Conservation (phyloP, 2,113 vertebrate species). For the Scophthalmus maximus region DNA sequence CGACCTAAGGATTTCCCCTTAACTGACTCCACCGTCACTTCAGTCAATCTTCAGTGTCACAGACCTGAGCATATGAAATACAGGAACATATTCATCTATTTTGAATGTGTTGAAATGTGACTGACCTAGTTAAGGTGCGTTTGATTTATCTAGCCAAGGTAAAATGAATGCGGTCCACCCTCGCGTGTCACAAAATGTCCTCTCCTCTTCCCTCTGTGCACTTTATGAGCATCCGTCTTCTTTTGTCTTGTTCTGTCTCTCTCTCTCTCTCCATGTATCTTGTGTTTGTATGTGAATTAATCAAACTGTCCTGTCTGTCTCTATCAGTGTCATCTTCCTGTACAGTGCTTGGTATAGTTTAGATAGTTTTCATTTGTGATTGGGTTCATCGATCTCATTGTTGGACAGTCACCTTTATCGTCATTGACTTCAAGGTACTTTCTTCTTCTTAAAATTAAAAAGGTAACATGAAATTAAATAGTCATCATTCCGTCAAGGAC, state of each 20-base stretch:
- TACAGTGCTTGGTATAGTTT: too few relatives aligned
- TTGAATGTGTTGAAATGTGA: conserved; percentile 67
- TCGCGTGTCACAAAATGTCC: conserved; percentile 31
- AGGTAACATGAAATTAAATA: too few relatives aligned
- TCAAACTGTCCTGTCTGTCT: background rate
- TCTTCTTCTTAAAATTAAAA: too few relatives aligned
- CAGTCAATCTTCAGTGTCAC: too few relatives aligned
- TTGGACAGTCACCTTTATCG: too few relatives aligned
- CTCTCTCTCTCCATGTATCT: background rate
- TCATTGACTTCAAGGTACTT: too few relatives aligned
- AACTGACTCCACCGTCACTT: background rate
- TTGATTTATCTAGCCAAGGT: conserved; percentile 63
- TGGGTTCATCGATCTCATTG: too few relatives aligned
- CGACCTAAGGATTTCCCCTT: background rate
- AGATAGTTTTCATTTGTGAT: too few relatives aligned
- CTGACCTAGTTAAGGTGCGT: conserved; percentile 69
- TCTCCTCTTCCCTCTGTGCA: background rate
- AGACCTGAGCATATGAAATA: conserved; percentile 48
- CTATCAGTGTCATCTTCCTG: too few relatives aligned
- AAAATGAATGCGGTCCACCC: conserved; percentile 7
- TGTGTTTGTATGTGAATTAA: background rate
- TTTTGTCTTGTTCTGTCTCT: background rate
- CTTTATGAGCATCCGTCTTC: background rate
- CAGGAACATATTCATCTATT: conserved; percentile 61
- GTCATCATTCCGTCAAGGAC: too few relatives aligned